Base-by-base conservation (phyloP, 2,113 vertebrate species). In the Equus przewalskii region DNA sequence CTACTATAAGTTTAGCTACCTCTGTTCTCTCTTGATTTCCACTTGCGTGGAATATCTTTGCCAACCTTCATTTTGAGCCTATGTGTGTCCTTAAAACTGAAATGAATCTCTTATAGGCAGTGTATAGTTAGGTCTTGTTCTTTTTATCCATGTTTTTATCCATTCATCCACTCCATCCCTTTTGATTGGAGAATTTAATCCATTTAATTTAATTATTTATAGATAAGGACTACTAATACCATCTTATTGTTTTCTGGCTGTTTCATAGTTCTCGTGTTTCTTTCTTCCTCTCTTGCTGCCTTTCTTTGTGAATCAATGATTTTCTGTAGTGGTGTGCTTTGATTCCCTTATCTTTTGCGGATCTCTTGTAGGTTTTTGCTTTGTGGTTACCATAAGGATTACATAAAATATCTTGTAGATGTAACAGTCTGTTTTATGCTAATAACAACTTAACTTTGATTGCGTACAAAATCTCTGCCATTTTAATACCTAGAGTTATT, bases 151-250 rank as follows among this genome's bases (percentile, higher is more conserved):
- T 54, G 15, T 54, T 54, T 54, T 89, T 89, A 62, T n/a, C 36
- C 56, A 62, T 24, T 28, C 56, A 46, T 14, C 8, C 26, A 75
- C 13, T 18, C 54, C 26, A 7, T 62, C 12, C 41, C 70, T 60
- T 89, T 89, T n/a, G 54, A 24, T 24, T 62, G 19, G 54, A 62
- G 13, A 75, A 75, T 75, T 89, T 89, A 46, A 73, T 89, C 58
- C 41, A n/a, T 89, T 75, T 46, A 60, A 87, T 89, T 88, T 89
- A 62, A 62, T 75, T 84, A 89, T 46, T 75, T 18, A n/a, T 60
- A 62, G 21, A 3, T 89, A 62, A 89, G 54, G 30, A 89, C 44
- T 75, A 46, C 26, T 75, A 60, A 75, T 62, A 54, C 58, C 56
- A n/a, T n/a, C 21, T 14, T 49, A n/a, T 49, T 89, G 51, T 60